Base-by-base conservation (phyloP, 2,113 vertebrate genomes). In the Muscicapa adusta region DNA sequence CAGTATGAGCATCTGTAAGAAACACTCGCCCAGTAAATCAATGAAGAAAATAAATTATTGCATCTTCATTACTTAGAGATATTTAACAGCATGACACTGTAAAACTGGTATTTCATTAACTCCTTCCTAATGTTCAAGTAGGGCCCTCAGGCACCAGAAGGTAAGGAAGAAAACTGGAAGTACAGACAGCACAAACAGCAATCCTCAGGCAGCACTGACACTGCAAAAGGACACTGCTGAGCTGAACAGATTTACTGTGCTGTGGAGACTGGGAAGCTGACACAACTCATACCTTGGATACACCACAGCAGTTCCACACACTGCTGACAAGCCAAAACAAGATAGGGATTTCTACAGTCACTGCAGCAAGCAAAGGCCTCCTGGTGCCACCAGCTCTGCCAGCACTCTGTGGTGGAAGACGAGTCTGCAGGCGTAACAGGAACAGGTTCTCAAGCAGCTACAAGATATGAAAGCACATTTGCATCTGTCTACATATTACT, bases 401-500 rank as follows among this genome's bases (percentile, higher is more conserved):
- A 56, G 58, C 40, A 13, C 36, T 45, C 43, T 34, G 40, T 15
- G 47, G 42, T 40, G 40, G 75, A 23, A 79, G n/a, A 50, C 3
- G 4, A 0, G 0, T 5, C 77, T 61, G 36, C 2, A 53, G 38
- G 22, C 4, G 2, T 29, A 53, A 72, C 53, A 87, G 29, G 8
- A 45, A 62, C 13, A 53, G 24, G 42, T 34, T 74, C 34, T 54
- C 74, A 50, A 36, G 65, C 4, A 82, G 40, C 66, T 82, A 54
- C 43, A 58, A 66, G 53, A 92, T 18, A 33, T 0, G 18, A 74
- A 78, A 48, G 31, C 5, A 12, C 31, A 42, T 31, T 28, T 76
- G 40, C 60, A 58, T 45, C 67, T 79, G 34, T 36, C 31, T 61
- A 9, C 33, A 3, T 40, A 20, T 28, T 61, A 40, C 24, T 88